Conservation (phyloP, 1,140 invertebrate genomes). For the Drosophila murphyi region DNA sequence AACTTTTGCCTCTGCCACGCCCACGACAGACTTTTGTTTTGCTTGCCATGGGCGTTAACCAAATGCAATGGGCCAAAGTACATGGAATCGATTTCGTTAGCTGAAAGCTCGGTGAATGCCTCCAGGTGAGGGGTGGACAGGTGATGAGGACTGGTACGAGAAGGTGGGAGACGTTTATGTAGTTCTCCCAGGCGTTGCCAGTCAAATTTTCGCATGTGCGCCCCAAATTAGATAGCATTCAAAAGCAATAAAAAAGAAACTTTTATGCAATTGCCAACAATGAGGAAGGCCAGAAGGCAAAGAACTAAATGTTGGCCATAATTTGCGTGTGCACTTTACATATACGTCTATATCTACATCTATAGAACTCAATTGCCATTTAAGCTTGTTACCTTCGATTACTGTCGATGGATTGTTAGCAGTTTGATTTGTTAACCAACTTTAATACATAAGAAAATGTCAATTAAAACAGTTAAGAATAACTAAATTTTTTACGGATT, state of each 20-base stretch:
- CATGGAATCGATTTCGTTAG: constrained; percentile 41
- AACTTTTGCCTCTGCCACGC: constrained; percentile 41
- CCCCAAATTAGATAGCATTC: constrained; percentile 64
- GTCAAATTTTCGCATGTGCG: constrained; percentile 68
- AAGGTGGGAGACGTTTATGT: background rate
- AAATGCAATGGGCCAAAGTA: constrained; percentile 37
- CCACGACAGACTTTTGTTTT: constrained; percentile 40
- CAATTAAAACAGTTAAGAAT: no score
- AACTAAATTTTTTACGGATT: no score
- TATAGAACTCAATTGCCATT: background rate
- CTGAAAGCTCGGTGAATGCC: constrained; percentile 3
- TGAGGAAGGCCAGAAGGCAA: background rate
- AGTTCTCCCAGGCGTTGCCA: constrained; percentile 46
- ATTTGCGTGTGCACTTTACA: background rate
- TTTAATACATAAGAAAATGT: no score
- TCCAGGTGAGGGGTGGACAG: background rate
- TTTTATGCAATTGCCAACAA: constrained; percentile 38
- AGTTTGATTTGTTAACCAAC: no score
- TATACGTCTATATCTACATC: background rate
- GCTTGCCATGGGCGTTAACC: constrained; percentile 21
- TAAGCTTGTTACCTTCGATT: background rate
- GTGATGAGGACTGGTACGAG: no score
- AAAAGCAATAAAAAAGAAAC: constrained; percentile 61
- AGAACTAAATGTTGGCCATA: background rate
- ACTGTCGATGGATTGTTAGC: no score